Conservation (phyloP, 2,797 vertebrate species). For the Graptemys geographica region DNA sequence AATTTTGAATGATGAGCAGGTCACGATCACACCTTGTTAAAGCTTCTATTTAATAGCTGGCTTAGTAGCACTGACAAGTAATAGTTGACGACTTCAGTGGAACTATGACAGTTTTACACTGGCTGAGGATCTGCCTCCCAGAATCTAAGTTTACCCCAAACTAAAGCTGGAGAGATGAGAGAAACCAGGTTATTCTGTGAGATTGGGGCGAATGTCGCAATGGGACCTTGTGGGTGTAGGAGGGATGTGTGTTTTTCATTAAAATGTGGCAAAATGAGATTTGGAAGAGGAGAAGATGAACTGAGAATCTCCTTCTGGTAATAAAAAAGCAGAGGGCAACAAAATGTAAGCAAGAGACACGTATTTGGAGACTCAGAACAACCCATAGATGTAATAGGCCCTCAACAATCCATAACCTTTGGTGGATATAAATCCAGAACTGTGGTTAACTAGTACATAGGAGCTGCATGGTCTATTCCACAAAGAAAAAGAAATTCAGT, state of each 20-base stretch:
- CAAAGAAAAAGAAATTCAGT: background rate
- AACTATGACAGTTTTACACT: background rate
- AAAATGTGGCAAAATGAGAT: background rate
- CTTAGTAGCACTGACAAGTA: background rate
- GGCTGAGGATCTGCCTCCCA: background rate
- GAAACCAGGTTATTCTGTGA: background rate
- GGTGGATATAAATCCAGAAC: background rate
- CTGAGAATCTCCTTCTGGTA: background rate
- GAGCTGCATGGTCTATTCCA: background rate
- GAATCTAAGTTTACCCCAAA: background rate
- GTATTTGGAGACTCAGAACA: background rate
- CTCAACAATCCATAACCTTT: background rate
- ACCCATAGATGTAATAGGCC: background rate
- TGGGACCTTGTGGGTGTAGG: background rate
- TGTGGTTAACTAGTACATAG: accelerated
- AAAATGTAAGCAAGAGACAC: background rate
- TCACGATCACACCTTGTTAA: background rate
- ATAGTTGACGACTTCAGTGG: background rate
- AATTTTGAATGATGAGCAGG: background rate
- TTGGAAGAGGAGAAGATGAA: constrained; percentile 6
- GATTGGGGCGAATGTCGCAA: background rate
- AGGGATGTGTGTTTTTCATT: background rate
- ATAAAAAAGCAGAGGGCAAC: background rate
- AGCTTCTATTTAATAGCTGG: background rate
- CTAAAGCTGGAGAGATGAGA: background rate